Evolutionary conservation across 2,797 vertebrate genomes (phyloP).

Genomic region (Lithobates pipiens): DNA sequence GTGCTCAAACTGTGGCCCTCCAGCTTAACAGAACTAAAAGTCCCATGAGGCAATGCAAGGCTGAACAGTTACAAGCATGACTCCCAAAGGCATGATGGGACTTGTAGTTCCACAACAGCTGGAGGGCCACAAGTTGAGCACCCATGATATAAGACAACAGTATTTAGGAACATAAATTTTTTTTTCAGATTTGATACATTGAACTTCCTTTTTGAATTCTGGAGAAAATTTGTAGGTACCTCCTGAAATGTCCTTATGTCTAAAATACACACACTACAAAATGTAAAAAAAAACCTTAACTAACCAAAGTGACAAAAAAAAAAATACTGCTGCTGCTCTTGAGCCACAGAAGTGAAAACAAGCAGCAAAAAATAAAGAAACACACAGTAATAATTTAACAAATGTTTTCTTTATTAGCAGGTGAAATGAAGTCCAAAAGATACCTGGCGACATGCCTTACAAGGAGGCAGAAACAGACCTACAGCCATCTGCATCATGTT

Average conservation of each 20-base stretch:
- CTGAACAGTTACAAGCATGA: no score
- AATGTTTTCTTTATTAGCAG: constrained; percentile 6
- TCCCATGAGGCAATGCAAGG: no score
- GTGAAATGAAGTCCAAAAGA: constrained; percentile 17
- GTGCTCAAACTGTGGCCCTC: no score
- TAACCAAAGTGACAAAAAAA: no score
- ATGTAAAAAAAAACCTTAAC: no score
- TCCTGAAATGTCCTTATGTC: no score
- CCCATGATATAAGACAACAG: not conserved
- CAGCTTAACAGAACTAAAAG: no score
- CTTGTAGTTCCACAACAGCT: no score
- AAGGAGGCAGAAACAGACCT: constrained; percentile 19
- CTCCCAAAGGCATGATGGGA: no score
- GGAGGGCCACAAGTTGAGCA: no score
- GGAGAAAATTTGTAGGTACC: not conserved
- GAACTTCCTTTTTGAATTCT: not conserved
- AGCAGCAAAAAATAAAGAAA: not conserved
- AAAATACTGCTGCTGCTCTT: not conserved
- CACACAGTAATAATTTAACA: not conserved
- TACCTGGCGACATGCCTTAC: constrained; percentile 26
- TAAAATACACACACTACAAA: no score
- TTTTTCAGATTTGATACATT: not conserved
- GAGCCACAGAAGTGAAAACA: not conserved
- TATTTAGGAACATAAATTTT: no score
- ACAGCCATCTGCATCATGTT: constrained; percentile 47